Base-by-base conservation (phyloP, 2,797 vertebrate species). In the Chanos chanos region DNA sequence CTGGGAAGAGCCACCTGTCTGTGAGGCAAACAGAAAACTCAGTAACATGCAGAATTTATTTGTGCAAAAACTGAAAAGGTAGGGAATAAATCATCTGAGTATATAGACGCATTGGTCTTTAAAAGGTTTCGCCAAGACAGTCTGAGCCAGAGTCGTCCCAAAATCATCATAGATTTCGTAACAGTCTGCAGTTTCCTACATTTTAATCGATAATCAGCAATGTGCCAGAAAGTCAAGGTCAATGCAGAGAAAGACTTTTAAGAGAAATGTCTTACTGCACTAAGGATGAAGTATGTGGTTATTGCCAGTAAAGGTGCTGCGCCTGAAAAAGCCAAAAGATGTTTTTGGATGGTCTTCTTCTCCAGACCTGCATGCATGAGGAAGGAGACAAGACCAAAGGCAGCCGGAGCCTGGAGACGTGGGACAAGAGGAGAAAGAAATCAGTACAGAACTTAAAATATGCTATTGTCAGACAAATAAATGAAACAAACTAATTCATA, bases 301-400 rank as follows among this genome's bases (percentile, higher is more conserved):
- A 91, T 82, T 15, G 90, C 83, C 9, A 83, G 74, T 34, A 84
- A 41, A 1, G 87, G 85, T 0, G 84, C 85, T 4, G 85, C 84
- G n/a, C 87, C 77, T 7, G 86, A 89, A 63, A 92, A 89, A 7
- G 71, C 80, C 66, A 89, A 59, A 18, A 92, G 71, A 62, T 91
- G 82, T 40, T 81, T 84, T 64, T 88, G 87, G 19, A 85, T 85
- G 52, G 82, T 80, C 34, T 81, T 85, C 66, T 72, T 80, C 41
- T 91, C 86, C 2, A 92, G 74, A 25, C 89, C 90, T 1, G 84
- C 70, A 1, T 90, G 89, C 87, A 92, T 75, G 67, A 89, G 81
- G 61, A 82, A 75, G 0, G 90, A 87, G 53, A 92, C 91, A 64
- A 93, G 73, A 7, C 83, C 87, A 13, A 91, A 87, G 4, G 87